Conservation (phyloP, 2,797 vertebrate genomes). For the Sebastes reedi region DNA sequence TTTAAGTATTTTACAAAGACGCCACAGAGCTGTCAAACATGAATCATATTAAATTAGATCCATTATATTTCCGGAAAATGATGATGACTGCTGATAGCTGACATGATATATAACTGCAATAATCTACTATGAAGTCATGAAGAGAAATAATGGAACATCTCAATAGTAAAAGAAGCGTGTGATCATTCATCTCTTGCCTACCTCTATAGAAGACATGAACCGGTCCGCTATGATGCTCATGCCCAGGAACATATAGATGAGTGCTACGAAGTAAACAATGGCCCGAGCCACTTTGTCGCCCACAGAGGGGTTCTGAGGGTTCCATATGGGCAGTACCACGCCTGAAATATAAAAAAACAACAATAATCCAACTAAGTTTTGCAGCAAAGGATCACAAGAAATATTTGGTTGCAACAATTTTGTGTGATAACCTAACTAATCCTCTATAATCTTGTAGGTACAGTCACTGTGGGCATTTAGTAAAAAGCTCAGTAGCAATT, state of each 20-base stretch:
- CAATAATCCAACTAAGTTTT: background rate
- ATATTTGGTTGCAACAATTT: background rate
- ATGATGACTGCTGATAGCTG: background rate
- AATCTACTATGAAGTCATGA: background rate
- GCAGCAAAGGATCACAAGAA: background rate
- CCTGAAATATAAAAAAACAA: slow-evolving; percentile 50
- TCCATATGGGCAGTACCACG: slow-evolving; percentile 87
- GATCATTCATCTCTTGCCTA: slow-evolving; percentile 7
- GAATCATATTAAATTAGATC: background rate
- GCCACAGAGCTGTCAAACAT: background rate
- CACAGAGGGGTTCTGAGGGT: slow-evolving; percentile 87
- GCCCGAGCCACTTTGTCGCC: slow-evolving; percentile 89
- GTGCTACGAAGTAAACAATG: slow-evolving; percentile 88
- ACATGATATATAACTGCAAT: background rate
- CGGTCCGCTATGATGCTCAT: slow-evolving; percentile 90
- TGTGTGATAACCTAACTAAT: background rate
- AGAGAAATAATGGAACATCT: background rate
- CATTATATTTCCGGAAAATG: background rate
- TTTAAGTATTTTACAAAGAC: background rate
- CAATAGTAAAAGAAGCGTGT: background rate
- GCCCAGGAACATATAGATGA: slow-evolving; percentile 90
- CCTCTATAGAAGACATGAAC: slow-evolving; percentile 89
- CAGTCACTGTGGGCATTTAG: background rate
- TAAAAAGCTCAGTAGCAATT: background rate
- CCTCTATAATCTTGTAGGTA: background rate